Evolutionary conservation across 2,888 invertebrate species (phyloP), one percentile per base, ranked within the genome.

Genomic region (Odontocolon sp.): DNA sequence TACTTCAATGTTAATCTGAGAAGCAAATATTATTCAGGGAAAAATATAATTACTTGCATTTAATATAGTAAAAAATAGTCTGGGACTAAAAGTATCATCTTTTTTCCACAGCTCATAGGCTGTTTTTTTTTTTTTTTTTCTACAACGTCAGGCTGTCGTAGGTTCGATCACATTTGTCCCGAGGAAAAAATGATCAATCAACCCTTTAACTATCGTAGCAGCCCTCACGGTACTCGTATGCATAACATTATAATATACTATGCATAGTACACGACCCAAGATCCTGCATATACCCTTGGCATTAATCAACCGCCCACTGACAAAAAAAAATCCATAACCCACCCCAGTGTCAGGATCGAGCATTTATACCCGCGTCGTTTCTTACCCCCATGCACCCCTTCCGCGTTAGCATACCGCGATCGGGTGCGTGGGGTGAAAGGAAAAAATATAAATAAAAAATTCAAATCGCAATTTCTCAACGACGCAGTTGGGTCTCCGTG

Each of bases 401-500:
- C 64, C 45, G 33, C 67, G 56, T 14, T 23, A 23, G 40, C 31
- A 40, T 23, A 26, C 26, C 66, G 50, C 61, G 50, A 52, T 52
- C 61, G 59, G 66, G 57, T 72, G 73, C 77, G 73, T 75, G 76
- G 80, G 79, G 78, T 79, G 78, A 78, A 81, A 78, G 71, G 66
- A 82, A 81, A 80, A 78, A 54, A 31, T 4, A 31, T n/a, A 31
- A 81, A 86, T 87, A 82, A 85, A 85, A 87, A 85, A 86, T 86
- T 86, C 82, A 86, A 83, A 84, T 85, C 80, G 82, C 87, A 86
- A 86, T 86, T 83, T 86, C 80, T 82, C 79, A 70, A 59, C 38
- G 52, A 72, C 47, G 64, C 52, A 72, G 73, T 42, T 71, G 71
- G 71, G 73, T 78, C 78, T 77, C 82, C 77, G 56, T 40, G 42